These are phyloP conservation scores for Caloenas nicobarica DNA, from an alignment of 2,113 vertebrate genomes.

Conservation along the genomic window DNA sequence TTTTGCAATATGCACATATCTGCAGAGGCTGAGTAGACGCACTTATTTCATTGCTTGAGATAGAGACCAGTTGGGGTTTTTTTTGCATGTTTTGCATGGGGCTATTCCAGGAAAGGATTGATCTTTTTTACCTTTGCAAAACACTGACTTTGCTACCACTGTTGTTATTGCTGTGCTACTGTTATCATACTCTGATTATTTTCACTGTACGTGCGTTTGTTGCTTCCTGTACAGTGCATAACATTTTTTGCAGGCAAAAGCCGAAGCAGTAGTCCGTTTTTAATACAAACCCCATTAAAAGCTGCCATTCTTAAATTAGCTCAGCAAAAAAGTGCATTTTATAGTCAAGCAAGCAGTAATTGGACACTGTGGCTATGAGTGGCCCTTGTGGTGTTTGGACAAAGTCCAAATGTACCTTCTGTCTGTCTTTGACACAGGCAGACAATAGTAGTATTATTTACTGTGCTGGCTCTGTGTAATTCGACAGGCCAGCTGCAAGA, in stretches of 20 bases:
- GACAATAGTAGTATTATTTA: slow-evolving; percentile 86
- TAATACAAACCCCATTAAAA: slow-evolving; percentile 72
- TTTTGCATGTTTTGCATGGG: not conserved
- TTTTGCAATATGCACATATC: not conserved
- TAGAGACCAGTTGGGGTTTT: not conserved
- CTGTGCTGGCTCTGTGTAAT: slow-evolving; percentile 76
- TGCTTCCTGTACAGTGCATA: slow-evolving; percentile 44
- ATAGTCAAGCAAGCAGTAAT: slow-evolving; percentile 82
- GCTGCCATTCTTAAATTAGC: slow-evolving; percentile 80
- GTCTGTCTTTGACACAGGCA: slow-evolving; percentile 82
- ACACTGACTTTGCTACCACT: not conserved
- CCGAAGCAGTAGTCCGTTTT: slow-evolving; percentile 34
- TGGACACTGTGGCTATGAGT: slow-evolving; percentile 84
- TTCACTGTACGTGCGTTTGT: slow-evolving; percentile 20
- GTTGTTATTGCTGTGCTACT: slow-evolving; percentile 24
- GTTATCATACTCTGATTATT: slow-evolving; percentile 29
- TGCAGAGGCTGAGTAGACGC: not conserved
- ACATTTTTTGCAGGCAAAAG: slow-evolving; percentile 55
- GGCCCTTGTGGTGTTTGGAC: slow-evolving; percentile 82
- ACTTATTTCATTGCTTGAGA: not conserved
- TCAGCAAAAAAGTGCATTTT: slow-evolving; percentile 73
- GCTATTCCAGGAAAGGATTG: not conserved
- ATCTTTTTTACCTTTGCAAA: not conserved
- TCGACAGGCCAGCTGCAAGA: slow-evolving; percentile 84
- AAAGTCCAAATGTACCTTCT: slow-evolving; percentile 84